A percentile compares a stretch with the other conserved stretches of the same genome.
Evolutionary conservation across 2,113 vertebrate species (phyloP).

Genomic region (Perognathus longimembris): DNA sequence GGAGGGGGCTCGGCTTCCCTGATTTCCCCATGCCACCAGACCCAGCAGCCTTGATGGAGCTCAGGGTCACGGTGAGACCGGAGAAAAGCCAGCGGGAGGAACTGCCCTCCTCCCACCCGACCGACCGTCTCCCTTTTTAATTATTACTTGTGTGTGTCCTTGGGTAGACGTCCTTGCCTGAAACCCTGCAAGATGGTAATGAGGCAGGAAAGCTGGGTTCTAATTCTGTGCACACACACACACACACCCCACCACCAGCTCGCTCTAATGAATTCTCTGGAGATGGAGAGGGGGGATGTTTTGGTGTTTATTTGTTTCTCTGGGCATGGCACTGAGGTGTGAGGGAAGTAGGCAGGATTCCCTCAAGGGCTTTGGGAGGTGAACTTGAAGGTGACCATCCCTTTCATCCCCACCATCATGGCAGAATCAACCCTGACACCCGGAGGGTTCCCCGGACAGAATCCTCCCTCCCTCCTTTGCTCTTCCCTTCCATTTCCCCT

Average conservation of each 20-base stretch:
- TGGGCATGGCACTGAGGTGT: not conserved
- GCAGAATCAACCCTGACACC: not conserved
- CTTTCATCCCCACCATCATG: not conserved
- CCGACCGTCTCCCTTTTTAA: not conserved
- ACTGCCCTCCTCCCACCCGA: not conserved
- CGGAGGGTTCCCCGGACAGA: not conserved
- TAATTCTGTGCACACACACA: not conserved
- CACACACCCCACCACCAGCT: not conserved
- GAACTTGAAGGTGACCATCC: not conserved
- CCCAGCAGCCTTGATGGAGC: not conserved
- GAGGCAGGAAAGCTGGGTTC: not conserved
- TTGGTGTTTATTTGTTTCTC: conserved; percentile 46
- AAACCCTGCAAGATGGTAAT: conserved; percentile 7
- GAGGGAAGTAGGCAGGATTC: not conserved
- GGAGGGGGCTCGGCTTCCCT: not conserved
- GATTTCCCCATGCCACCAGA: not conserved
- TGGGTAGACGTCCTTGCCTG: not conserved
- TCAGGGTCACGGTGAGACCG: not conserved
- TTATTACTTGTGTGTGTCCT: not conserved
- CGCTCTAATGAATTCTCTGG: conserved; percentile 59
- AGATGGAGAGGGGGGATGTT: not conserved
- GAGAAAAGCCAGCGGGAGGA: not conserved
- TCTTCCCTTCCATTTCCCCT: too few relatives aligned
- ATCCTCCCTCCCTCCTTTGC: not conserved
- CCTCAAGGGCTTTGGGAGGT: not conserved